Base-by-base conservation (phyloP, 2,888 invertebrate species). In the Tachina lurida region DNA sequence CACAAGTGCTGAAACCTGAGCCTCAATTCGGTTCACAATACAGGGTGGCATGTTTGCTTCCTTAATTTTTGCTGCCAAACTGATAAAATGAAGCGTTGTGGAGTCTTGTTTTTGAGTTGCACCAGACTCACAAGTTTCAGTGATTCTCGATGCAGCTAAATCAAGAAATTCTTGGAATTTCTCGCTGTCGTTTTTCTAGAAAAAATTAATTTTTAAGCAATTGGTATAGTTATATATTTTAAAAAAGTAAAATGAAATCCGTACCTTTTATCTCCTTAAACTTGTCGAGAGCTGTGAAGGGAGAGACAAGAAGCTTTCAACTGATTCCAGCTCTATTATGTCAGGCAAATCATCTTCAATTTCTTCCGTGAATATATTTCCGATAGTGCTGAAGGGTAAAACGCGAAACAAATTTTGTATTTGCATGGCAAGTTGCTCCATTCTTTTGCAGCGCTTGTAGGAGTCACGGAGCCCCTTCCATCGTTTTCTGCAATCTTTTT, bases 1-100 rank as follows among this genome's bases (percentile, higher is more conserved):
- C 10, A 82, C 82, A 12, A 82, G 39, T 7, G 39, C 56, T 10
- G 82, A 70, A 12, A 82, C 82, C 45, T 82, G 70, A 17, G 70
- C 54, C 19, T 81, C 81, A 39, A 81, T 60, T 58, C 41, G 13
- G 39, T 81, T 81, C 0, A 75, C 67, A 9, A 52, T 47, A 15
- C 75, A 60, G 47, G 45, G 58, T 10, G 75, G 75, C 22, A 81
- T 65, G 15, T 67, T 67, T 1, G 81, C 74, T 62, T 81, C 81
- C n/a, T 41, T 45, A 19, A 81, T 75, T 67, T 81, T 75, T 22
- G 39, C 41, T 19, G 68, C 81, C 68, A 75, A 56, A 52, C 75
- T 75, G 7, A 60, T 41, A 45, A 81, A 81, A 67, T 75, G 81
- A 17, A 74, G 63, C 5, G 67, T 17, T 10, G 74, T 80, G 17